Conservation (phyloP, 2,888 invertebrate genomes). For the Dryocosmus kuriphilus region DNA sequence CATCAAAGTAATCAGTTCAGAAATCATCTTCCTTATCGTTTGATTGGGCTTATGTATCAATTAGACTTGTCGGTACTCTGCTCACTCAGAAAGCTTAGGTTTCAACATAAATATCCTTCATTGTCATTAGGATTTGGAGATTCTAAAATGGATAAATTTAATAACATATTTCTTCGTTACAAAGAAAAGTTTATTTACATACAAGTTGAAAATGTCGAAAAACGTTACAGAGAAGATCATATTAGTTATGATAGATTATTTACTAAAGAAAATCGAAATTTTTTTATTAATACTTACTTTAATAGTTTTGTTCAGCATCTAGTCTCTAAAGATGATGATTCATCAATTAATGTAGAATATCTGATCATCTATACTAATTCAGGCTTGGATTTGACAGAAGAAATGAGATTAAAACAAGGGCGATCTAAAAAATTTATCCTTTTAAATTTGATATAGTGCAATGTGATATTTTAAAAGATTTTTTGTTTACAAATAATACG, state of each 20-base stretch:
- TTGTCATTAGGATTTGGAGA: conserved; percentile 61
- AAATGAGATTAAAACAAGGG: conserved; percentile 55
- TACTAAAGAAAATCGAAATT: conserved; percentile 56
- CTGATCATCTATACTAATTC: conserved; percentile 63
- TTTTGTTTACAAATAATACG: conserved; percentile 22
- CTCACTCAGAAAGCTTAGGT: conserved; percentile 57
- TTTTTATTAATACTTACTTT: conserved; percentile 59
- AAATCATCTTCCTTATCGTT: too few species aligned
- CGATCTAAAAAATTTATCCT: conserved; percentile 46
- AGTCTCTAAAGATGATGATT: conserved; percentile 51
- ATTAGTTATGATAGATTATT: conserved; percentile 61
- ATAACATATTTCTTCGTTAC: conserved; percentile 57
- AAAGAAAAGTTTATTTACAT: conserved; percentile 60
- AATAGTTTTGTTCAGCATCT: conserved; percentile 61
- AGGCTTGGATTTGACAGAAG: conserved; percentile 59
- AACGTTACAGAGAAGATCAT: conserved; percentile 56
- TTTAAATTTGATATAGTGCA: conserved; percentile 40
- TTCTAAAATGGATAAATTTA: conserved; percentile 51
- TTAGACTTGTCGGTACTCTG: conserved; percentile 64
- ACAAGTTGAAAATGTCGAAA: conserved; percentile 61
- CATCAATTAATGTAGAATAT: conserved; percentile 56
- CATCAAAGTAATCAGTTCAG: conserved; percentile 46
- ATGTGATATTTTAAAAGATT: conserved; percentile 41
- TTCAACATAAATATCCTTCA: conserved; percentile 64
- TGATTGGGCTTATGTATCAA: conserved; percentile 61